Evolutionary conservation across 2,797 vertebrate genomes (phyloP).

Genomic region (Pristis pectinata): DNA sequence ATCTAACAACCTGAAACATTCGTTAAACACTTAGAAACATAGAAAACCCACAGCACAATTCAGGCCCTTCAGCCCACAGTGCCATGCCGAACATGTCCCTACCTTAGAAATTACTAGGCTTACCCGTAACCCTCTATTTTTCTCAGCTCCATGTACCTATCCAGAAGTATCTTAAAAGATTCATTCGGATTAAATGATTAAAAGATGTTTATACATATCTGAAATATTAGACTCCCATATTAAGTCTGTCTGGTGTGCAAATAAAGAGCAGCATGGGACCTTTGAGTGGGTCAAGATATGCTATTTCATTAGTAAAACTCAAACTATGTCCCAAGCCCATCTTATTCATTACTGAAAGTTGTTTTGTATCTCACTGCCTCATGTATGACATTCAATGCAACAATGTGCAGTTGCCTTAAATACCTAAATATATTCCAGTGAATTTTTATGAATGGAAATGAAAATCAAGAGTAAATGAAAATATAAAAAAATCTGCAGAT

Average conservation of each 20-base stretch:
- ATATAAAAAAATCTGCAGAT: too few species aligned
- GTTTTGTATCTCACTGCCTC: background rate
- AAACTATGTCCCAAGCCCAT: background rate
- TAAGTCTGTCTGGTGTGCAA: background rate
- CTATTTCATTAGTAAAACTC: background rate
- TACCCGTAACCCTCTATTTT: too few species aligned
- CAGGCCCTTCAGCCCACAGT: too few species aligned
- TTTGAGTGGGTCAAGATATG: background rate
- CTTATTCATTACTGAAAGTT: background rate
- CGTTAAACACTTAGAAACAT: background rate
- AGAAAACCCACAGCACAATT: too few species aligned
- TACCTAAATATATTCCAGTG: background rate
- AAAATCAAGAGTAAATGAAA: too few species aligned
- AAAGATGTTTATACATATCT: background rate
- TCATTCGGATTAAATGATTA: too few species aligned
- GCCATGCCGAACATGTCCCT: too few species aligned
- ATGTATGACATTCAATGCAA: background rate
- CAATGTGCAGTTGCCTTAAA: background rate
- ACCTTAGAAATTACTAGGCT: too few species aligned
- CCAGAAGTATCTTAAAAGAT: too few species aligned
- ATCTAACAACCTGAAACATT: background rate
- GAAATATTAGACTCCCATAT: background rate
- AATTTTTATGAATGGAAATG: background rate
- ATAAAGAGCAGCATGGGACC: background rate
- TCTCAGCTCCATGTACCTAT: too few species aligned